These are phyloP conservation scores for Gavialis gangeticus DNA, from an alignment of 2,113 vertebrate species.

Conservation along the genomic window DNA sequence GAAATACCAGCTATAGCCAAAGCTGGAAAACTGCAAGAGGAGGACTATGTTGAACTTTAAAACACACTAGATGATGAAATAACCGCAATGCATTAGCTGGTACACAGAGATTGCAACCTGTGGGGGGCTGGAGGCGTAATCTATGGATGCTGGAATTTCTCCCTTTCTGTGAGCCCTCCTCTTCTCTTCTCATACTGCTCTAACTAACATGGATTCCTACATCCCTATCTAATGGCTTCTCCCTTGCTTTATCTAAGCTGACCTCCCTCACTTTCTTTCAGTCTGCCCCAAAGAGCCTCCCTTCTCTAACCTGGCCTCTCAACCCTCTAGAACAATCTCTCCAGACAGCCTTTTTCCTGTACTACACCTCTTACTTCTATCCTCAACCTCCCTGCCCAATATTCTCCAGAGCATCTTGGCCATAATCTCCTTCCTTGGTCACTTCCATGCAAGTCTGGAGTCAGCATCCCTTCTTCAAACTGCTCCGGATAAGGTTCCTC, in stretches of 20 bases:
- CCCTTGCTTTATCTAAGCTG: background rate
- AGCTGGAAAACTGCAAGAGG: conserved; percentile 8
- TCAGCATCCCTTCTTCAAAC: background rate
- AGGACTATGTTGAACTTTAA: background rate
- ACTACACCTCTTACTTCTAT: background rate
- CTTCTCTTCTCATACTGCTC: background rate
- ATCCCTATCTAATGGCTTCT: background rate
- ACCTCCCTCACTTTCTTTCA: background rate
- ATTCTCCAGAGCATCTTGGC: background rate
- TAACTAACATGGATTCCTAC: background rate
- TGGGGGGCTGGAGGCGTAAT: background rate
- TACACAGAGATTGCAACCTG: background rate
- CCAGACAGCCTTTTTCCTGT: background rate
- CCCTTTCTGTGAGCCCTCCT: background rate
- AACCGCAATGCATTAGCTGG: background rate
- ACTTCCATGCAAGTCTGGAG: background rate
- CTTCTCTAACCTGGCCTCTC: background rate
- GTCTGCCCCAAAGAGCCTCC: background rate
- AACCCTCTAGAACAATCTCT: background rate
- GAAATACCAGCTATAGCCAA: conserved; percentile 53
- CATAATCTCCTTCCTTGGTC: background rate
- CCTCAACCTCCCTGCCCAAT: background rate
- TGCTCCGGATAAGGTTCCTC: background rate
- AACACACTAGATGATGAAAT: background rate
- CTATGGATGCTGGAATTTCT: background rate